Conservation (phyloP, 1,140 invertebrate species). For the Dendrolimus kikuchii region DNA sequence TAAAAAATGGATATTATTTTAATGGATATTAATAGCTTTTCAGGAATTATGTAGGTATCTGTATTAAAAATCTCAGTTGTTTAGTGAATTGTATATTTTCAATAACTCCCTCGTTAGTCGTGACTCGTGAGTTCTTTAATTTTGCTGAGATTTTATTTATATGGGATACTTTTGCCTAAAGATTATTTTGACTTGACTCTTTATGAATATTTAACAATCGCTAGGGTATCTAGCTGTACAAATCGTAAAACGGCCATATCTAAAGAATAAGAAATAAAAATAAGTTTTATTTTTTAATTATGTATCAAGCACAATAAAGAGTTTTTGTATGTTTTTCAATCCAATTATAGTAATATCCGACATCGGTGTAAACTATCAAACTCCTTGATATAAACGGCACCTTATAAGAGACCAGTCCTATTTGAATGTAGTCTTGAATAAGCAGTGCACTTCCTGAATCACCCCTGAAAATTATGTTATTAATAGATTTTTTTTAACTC, state of each 20-base stretch:
- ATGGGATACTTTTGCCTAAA: too few relatives aligned
- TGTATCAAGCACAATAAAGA: slow-evolving; percentile 16
- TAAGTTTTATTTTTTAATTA: background rate
- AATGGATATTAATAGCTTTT: too few relatives aligned
- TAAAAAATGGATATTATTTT: too few relatives aligned
- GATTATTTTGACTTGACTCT: too few relatives aligned
- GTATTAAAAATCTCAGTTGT: too few relatives aligned
- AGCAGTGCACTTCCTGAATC: slow-evolving; percentile 41
- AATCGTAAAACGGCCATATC: background rate
- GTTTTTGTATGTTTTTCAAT: slow-evolving; percentile 19
- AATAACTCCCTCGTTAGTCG: too few relatives aligned
- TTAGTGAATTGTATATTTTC: too few relatives aligned
- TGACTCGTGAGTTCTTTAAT: too few relatives aligned
- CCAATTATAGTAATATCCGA: slow-evolving; percentile 32
- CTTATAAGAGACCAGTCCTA: slow-evolving; percentile 43
- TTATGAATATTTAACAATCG: too few relatives aligned
- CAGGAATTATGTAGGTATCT: too few relatives aligned
- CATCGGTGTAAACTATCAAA: slow-evolving; percentile 32
- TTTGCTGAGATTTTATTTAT: too few relatives aligned
- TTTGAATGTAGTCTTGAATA: slow-evolving; percentile 24
- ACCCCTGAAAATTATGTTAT: slow-evolving; percentile 29
- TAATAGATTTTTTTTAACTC: background rate
- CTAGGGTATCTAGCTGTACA: too few relatives aligned
- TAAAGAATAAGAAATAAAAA: background rate
- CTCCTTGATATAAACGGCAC: slow-evolving; percentile 9